Conservation (phyloP, 2,113 vertebrate genomes). For the Albula glossodonta region DNA sequence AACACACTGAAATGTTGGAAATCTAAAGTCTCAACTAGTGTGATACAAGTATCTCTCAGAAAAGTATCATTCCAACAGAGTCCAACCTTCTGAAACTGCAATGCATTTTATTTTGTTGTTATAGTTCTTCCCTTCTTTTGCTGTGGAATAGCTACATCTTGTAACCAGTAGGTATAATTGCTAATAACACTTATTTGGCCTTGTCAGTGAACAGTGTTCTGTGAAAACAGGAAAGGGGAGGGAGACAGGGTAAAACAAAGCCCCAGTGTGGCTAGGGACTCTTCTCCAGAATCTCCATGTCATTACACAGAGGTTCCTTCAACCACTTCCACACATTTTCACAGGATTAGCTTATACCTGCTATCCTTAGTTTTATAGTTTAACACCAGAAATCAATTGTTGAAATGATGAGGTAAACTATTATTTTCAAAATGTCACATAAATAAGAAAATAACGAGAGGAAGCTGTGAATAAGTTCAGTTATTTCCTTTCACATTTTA, state of each 20-base stretch:
- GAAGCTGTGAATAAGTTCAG: constrained; percentile 15
- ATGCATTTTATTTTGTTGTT: constrained; percentile 22
- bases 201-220: constrained; percentile 26
- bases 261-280: constrained; percentile 24
- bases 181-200: constrained; percentile 60
- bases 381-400: neutral
- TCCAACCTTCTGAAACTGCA: too few relatives aligned
- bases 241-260: constrained; percentile 30
- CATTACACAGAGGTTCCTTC: constrained; percentile 36
- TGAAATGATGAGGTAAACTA: neutral
- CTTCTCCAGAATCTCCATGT: constrained; percentile 25
- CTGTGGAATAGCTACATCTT: constrained; percentile 49
- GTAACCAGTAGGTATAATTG: constrained; percentile 61
- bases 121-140: constrained; percentile 54
- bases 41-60: too few relatives aligned
- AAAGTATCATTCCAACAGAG: too few relatives aligned
- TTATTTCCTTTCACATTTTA: neutral
- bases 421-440: neutral
- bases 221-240: constrained; percentile 36
- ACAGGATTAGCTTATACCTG: neutral
- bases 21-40: too few relatives aligned
- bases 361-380: neutral
- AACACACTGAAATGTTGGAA: too few relatives aligned
- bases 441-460: constrained; percentile 8
- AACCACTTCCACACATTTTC: constrained; percentile 36